phyloP scores from a whole-genome alignment of 1,140 invertebrate genomes.

The Branchinecta lindahli region DNA sequence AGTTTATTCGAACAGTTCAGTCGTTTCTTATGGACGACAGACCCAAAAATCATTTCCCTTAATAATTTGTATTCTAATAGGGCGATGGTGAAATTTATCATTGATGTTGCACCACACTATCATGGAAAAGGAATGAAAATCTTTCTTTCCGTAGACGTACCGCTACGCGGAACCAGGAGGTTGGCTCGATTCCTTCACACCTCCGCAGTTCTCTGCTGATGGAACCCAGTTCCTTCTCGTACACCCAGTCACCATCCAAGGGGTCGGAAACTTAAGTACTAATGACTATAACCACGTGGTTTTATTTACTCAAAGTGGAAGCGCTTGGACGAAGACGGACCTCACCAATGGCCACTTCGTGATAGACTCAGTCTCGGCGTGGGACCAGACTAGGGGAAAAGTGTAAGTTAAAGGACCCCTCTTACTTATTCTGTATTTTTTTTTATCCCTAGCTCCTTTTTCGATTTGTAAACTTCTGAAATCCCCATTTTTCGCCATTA shows the following conservation, averaged over 20 bases:
- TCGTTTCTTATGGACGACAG: no score
- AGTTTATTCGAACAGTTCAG: no score
- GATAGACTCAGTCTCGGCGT: slow-evolving; percentile 48
- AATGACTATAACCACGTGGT: slow-evolving; percentile 50
- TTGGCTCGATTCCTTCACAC: slow-evolving; percentile 47
- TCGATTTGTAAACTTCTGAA: no score
- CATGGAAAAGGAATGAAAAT: no score
- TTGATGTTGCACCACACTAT: no score
- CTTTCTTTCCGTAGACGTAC: background rate
- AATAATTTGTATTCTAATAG: no score
- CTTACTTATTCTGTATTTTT: no score
- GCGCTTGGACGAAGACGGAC: slow-evolving; percentile 27
- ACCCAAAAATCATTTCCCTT: no score
- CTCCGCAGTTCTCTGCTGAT: slow-evolving; percentile 38
- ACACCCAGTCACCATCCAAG: slow-evolving; percentile 41
- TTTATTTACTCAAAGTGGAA: slow-evolving; percentile 34
- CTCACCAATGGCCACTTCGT: slow-evolving; percentile 53
- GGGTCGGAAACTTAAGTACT: slow-evolving; percentile 18
- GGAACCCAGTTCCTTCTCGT: slow-evolving; percentile 39
- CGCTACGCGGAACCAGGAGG: slow-evolving; percentile 36
- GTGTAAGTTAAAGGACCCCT: slow-evolving; percentile 40
- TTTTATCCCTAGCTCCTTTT: no score
- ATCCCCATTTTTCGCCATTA: no score
- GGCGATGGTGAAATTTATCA: no score
- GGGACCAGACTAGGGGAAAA: slow-evolving; percentile 47